Conservation (phyloP, 2,113 vertebrate genomes). For the Phaetusa simplex region DNA sequence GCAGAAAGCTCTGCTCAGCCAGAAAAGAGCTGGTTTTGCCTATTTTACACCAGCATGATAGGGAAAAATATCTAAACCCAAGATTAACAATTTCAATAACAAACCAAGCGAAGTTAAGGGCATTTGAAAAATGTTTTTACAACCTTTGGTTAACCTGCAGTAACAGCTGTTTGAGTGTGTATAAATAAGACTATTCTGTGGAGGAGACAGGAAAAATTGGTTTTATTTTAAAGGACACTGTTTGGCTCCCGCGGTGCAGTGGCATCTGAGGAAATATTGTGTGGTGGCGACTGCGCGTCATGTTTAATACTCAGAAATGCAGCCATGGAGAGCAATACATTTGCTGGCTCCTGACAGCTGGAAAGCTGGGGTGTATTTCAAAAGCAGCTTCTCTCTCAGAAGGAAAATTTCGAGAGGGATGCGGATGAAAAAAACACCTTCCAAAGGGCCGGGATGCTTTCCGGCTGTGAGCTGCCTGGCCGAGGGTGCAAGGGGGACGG, state of each 20-base stretch:
- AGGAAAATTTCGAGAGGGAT: background rate
- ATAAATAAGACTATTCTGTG: constrained; percentile 60
- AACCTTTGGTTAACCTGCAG: constrained; percentile 58
- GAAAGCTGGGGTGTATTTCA: background rate
- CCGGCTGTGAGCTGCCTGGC: accelerated
- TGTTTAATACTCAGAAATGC: constrained; percentile 51
- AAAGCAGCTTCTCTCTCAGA: background rate
- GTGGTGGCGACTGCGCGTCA: background rate
- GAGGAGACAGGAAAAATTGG: constrained; percentile 52
- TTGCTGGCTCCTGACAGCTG: constrained; percentile 42
- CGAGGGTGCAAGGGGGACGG: background rate
- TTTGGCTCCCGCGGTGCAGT: background rate
- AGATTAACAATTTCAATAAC: constrained; percentile 16
- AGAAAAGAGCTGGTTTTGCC: background rate
- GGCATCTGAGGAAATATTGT: constrained; percentile 55
- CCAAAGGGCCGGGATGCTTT: background rate
- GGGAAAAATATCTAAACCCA: background rate
- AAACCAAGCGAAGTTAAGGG: background rate
- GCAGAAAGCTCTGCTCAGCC: background rate
- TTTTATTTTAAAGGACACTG: constrained; percentile 54
- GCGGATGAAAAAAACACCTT: background rate
- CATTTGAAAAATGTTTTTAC: constrained; percentile 26
- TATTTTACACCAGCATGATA: accelerated
- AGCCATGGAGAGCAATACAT: constrained; percentile 45
- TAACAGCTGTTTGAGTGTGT: constrained; percentile 8